These are phyloP conservation scores for Bos javanicus DNA, from an alignment of 2,113 vertebrate genomes.

Conservation along the genomic window DNA sequence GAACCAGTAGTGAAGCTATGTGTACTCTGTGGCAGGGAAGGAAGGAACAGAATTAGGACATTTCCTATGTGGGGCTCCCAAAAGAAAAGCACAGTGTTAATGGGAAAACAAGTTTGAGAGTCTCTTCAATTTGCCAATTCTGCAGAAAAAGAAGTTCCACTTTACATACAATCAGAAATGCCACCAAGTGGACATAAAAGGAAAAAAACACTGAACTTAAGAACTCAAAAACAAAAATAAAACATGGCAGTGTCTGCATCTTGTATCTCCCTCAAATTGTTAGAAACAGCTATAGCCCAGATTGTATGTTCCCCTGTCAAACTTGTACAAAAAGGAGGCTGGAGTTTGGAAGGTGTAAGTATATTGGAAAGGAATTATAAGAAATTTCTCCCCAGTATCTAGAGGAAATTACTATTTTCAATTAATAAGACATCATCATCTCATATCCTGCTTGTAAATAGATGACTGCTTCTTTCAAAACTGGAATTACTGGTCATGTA, in stretches of 20 bases:
- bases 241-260: not conserved
- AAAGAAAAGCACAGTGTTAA: constrained; percentile 25
- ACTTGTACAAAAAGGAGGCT: not conserved
- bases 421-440: not conserved
- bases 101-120: not conserved
- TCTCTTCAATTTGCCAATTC: not conserved
- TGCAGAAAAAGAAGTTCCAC: not conserved
- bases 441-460: not conserved
- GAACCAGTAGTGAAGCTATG: not conserved
- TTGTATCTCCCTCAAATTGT: not conserved
- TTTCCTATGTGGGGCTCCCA: constrained; percentile 8
- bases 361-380: not conserved
- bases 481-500: not conserved
- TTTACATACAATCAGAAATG: not conserved
- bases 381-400: not conserved
- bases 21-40: not conserved
- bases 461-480: not conserved
- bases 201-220: not conserved
- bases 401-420: not conserved
- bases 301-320: not conserved
- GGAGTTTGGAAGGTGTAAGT: not conserved
- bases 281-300: not conserved
- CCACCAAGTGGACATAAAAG: not conserved
- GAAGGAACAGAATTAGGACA: constrained; percentile 26
- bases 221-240: not conserved